Percentiles rank a stretch among this genome's conserved stretches.
phyloP scores from a whole-genome alignment of 92 coral and sea anemone species.

The Parazoanthus darwini region DNA sequence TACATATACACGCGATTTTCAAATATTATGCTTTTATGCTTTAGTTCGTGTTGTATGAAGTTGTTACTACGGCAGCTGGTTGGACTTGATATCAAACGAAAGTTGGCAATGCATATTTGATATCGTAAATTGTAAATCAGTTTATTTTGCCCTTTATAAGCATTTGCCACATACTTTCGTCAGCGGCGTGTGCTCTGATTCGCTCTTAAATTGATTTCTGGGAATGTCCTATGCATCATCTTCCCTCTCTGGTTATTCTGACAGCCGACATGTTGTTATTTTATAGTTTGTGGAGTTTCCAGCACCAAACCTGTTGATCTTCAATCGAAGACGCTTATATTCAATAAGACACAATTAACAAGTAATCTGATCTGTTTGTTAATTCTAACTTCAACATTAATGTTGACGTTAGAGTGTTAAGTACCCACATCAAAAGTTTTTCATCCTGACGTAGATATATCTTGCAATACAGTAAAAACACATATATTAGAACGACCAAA shows the following conservation, averaged over 20 bases:
- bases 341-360: conserved; percentile 1
- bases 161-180: background rate
- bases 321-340: background rate
- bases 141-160: background rate
- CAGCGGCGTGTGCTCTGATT: background rate
- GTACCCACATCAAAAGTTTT: background rate
- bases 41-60: background rate
- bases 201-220: background rate
- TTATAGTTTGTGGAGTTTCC: background rate
- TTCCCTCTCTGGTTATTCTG: background rate
- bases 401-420: background rate
- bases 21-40: background rate
- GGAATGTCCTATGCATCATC: background rate
- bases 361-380: background rate
- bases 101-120: background rate
- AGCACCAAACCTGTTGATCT: background rate
- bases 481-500: too few relatives aligned
- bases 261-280: background rate
- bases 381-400: conserved; percentile 13
- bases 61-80: background rate
- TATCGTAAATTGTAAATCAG: too few relatives aligned
- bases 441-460: too few relatives aligned
- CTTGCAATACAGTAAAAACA: too few relatives aligned
- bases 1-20: background rate
- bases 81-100: background rate